A percentile compares a stretch with the other conserved stretches of the same genome.
phyloP scores from a whole-genome alignment of 2,797 vertebrate genomes.

The Lateolabrax maculatus region DNA sequence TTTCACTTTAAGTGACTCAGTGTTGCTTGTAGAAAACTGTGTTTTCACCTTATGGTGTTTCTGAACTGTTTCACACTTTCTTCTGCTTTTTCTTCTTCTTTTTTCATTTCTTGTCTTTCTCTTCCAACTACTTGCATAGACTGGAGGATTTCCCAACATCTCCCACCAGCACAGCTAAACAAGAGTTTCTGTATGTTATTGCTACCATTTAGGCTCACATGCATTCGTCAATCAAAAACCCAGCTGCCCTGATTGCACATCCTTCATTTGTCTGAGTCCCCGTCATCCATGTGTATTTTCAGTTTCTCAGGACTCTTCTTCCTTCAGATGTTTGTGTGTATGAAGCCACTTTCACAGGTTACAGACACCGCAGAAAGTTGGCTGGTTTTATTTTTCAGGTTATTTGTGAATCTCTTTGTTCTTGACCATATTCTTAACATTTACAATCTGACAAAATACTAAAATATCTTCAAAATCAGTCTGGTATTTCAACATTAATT shows the following conservation, averaged over 20 bases:
- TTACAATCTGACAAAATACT: constrained; percentile 12
- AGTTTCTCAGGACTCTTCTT: constrained; percentile 7
- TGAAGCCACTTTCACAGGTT: constrained; percentile 2
- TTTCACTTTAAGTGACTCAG: neutral
- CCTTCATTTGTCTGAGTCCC: constrained; percentile 67
- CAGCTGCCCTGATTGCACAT: constrained; percentile 35
- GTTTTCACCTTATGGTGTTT: constrained; percentile 11
- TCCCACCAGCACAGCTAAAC: constrained; percentile 99
- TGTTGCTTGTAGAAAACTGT: constrained; percentile 19
- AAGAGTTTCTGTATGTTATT: constrained; percentile 99
- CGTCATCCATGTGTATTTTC: constrained; percentile 60
- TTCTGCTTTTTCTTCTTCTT: constrained; percentile 62
- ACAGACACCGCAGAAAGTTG: neutral
- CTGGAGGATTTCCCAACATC: constrained; percentile 99
- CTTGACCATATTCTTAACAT: neutral
- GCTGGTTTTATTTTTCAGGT: neutral
- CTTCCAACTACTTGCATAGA: constrained; percentile 86
- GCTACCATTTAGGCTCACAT: constrained; percentile 67
- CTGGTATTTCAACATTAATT: constrained; percentile 13
- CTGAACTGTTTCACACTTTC: constrained; percentile 57
- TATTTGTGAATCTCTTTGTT: neutral
- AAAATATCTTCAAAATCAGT: constrained; percentile 13
- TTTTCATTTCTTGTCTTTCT: constrained; percentile 76
- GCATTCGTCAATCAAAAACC: constrained; percentile 39
- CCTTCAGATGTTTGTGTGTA: constrained; percentile 4